Conservation (phyloP, 2,113 vertebrate species). For the Anas platyrhynchos region DNA sequence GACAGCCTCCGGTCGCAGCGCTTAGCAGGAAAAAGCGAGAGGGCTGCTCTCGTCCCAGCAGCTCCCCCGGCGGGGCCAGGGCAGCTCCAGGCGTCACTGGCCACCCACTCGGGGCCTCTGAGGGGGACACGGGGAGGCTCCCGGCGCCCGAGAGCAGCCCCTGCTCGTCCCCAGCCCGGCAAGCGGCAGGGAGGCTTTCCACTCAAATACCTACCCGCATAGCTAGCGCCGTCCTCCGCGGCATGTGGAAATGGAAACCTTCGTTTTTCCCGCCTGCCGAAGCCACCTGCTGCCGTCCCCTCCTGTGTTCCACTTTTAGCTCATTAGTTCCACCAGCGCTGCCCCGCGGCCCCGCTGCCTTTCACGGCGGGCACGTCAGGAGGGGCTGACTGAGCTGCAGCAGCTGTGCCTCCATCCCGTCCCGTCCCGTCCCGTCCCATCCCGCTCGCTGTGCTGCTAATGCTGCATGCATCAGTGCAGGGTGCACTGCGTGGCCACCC, state of each 20-base stretch:
- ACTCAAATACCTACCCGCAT: background rate
- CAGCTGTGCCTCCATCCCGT: background rate
- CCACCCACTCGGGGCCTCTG: background rate
- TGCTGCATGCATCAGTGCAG: rapidly evolving
- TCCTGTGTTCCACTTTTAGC: constrained; percentile 58
- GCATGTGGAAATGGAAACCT: constrained; percentile 55
- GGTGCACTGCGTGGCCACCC: background rate
- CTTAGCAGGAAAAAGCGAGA: background rate
- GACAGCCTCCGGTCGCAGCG: background rate
- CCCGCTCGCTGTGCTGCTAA: background rate
- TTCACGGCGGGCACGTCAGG: background rate
- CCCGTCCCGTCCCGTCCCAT: no score
- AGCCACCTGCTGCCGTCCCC: constrained; percentile 63
- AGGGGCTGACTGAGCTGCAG: background rate
- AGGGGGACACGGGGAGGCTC: background rate
- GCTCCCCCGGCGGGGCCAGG: background rate
- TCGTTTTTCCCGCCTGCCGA: constrained; percentile 52
- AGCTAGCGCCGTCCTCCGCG: background rate
- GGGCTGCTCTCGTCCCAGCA: rapidly evolving
- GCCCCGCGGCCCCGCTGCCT: background rate
- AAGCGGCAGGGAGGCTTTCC: constrained; percentile 3
- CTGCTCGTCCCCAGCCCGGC: background rate
- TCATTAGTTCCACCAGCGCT: background rate
- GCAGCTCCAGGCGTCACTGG: background rate
- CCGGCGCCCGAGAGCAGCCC: background rate